phyloP scores from a whole-genome alignment of 2,888 invertebrate species.

The Euzetes globulus region DNA sequence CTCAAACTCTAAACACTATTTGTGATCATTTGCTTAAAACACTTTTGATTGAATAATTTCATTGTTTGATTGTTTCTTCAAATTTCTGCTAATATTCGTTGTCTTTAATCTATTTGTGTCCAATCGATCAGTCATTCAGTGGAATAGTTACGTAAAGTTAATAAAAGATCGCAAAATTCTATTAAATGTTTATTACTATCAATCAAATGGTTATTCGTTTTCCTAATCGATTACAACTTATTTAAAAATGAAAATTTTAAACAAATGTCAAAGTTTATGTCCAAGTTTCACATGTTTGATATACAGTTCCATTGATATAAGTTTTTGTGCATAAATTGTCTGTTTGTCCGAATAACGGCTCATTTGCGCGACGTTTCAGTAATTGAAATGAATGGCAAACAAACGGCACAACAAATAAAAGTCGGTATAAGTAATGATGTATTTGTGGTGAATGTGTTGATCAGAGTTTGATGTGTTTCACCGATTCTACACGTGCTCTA shows the following conservation, averaged over 20 bases:
- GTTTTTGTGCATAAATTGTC: background rate
- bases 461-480: background rate
- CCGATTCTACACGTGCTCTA: conserved; percentile 15
- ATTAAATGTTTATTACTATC: background rate
- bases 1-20: background rate
- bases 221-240: background rate
- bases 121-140: too few species aligned
- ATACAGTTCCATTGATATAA: background rate
- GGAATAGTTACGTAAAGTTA: too few species aligned
- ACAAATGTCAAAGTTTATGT: background rate
- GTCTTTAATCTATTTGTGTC: too few species aligned
- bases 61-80: too few species aligned
- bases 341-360: background rate
- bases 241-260: background rate
- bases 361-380: background rate
- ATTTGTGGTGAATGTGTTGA: conserved; percentile 15
- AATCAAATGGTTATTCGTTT: conserved; percentile 10
- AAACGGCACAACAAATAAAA: background rate
- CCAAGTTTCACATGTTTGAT: background rate
- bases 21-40: background rate
- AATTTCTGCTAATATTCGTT: too few species aligned
- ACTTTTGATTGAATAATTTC: too few species aligned
- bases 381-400: background rate
- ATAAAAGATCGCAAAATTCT: too few species aligned
- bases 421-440: background rate